Evolutionary conservation across 2,888 invertebrate species (phyloP).

Genomic region (Xestia xanthographa): DNA sequence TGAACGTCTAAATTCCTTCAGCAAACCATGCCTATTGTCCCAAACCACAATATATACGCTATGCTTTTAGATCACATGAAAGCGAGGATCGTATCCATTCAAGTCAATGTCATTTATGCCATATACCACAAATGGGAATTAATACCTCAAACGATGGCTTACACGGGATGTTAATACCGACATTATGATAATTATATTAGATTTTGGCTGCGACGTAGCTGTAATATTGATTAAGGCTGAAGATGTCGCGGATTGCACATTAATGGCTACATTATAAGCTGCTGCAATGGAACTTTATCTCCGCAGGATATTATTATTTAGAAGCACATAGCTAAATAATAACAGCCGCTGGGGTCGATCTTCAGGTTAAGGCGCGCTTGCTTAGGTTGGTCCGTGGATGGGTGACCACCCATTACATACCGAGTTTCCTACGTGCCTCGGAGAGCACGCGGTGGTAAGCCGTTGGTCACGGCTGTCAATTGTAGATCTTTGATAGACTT

Average conservation of each 20-base stretch:
- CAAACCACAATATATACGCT: conserved; percentile 11
- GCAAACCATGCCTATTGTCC: conserved; percentile 18
- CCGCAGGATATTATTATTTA: too few relatives aligned
- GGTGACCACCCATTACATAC: too few relatives aligned
- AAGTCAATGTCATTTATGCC: neutral
- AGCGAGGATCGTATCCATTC: conserved; percentile 19
- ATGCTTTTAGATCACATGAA: conserved; percentile 21
- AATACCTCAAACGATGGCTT: conserved; percentile 14
- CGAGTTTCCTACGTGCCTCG: too few relatives aligned
- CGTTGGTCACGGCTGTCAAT: too few relatives aligned
- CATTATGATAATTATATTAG: conserved; percentile 15
- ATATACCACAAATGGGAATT: conserved; percentile 14
- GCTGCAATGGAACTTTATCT: neutral
- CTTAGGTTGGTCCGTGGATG: too few relatives aligned
- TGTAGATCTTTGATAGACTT: too few relatives aligned
- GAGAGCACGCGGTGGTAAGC: too few relatives aligned
- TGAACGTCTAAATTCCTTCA: conserved; percentile 27
- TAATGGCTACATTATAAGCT: neutral
- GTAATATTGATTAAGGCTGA: neutral
- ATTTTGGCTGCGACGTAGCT: neutral
- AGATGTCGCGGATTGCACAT: neutral
- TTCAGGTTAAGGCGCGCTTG: too few relatives aligned
- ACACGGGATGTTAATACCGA: conserved; percentile 2
- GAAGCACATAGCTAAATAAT: too few relatives aligned
- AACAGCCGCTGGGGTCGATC: too few relatives aligned